These are phyloP conservation scores for Telmatherina bonti DNA, from an alignment of 2,797 vertebrate species.

Conservation along the genomic window DNA sequence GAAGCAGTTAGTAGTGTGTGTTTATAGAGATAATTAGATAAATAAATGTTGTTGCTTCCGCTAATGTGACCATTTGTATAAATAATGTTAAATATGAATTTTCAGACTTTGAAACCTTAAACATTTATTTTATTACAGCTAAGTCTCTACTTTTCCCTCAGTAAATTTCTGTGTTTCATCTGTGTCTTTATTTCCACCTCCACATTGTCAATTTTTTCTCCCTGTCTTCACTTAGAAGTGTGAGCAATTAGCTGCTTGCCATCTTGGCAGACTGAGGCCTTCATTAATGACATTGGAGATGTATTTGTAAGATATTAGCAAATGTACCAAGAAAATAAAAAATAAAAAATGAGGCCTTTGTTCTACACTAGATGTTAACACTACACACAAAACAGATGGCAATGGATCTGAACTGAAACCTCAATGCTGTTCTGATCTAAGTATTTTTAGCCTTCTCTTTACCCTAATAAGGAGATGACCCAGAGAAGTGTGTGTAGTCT, in stretches of 20 bases:
- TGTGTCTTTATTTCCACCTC: constrained; percentile 36
- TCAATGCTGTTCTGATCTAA: constrained; percentile 40
- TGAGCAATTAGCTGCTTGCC: constrained; percentile 61
- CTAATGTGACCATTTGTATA: too few species aligned
- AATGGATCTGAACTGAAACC: constrained; percentile 33
- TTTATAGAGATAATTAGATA: too few species aligned
- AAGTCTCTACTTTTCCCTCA: too few species aligned
- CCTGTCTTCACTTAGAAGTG: constrained; percentile 29
- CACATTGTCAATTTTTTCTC: constrained; percentile 20
- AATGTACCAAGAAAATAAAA: constrained; percentile 37
- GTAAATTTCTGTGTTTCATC: neutral
- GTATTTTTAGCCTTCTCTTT: constrained; percentile 35
- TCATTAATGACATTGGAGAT: constrained; percentile 51
- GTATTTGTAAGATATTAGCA: constrained; percentile 62
- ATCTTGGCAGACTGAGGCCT: constrained; percentile 59
- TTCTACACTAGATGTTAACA: constrained; percentile 4
- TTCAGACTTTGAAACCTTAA: too few species aligned
- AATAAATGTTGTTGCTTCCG: too few species aligned
- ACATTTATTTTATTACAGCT: too few species aligned
- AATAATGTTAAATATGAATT: too few species aligned
- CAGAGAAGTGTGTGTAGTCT: constrained; percentile 53
- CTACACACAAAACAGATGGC: constrained; percentile 23
- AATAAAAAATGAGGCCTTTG: constrained; percentile 20
- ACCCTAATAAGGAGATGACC: constrained; percentile 14
- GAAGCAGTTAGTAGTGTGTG: too few species aligned